phyloP scores from a whole-genome alignment of 2,888 invertebrate genomes.

The Pseudococcus longispinus region DNA sequence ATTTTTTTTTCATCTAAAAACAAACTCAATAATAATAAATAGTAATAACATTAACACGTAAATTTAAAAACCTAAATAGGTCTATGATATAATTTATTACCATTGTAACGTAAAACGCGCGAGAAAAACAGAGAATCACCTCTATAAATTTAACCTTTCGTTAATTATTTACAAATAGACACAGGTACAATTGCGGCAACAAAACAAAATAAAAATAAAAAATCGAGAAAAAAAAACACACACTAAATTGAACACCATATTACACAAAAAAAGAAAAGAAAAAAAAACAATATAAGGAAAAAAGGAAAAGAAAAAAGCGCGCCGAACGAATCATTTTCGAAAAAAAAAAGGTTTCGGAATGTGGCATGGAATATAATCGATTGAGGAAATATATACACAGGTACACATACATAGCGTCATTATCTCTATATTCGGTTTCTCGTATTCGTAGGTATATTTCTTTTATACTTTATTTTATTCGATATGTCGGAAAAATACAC shows the following conservation, averaged over 20 bases:
- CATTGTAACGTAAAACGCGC: slow-evolving; percentile 25
- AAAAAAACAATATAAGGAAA: too few relatives aligned
- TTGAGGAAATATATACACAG: background rate
- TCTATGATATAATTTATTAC: slow-evolving; percentile 39
- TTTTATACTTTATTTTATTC: background rate
- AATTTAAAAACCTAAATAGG: slow-evolving; percentile 38
- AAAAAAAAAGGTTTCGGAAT: background rate
- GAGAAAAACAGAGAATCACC: background rate
- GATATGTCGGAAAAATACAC: slow-evolving; percentile 39
- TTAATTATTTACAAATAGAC: slow-evolving; percentile 25
- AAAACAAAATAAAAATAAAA: background rate
- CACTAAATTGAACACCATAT: slow-evolving; percentile 34
- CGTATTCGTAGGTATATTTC: background rate
- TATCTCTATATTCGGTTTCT: background rate
- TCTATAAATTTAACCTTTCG: background rate
- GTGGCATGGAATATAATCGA: slow-evolving; percentile 24
- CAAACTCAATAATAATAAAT: slow-evolving; percentile 53
- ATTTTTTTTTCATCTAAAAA: slow-evolving; percentile 46
- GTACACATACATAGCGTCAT: background rate
- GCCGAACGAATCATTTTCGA: background rate
- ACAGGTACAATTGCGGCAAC: slow-evolving; percentile 39
- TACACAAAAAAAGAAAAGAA: background rate
- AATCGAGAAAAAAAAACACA: slow-evolving; percentile 14
- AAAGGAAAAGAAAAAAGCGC: background rate
- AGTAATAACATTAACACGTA: slow-evolving; percentile 51